Percentiles rank a stretch among this genome's conserved stretches.
Evolutionary conservation across 2,113 vertebrate genomes (phyloP).

Genomic region (Panthera uncia): DNA sequence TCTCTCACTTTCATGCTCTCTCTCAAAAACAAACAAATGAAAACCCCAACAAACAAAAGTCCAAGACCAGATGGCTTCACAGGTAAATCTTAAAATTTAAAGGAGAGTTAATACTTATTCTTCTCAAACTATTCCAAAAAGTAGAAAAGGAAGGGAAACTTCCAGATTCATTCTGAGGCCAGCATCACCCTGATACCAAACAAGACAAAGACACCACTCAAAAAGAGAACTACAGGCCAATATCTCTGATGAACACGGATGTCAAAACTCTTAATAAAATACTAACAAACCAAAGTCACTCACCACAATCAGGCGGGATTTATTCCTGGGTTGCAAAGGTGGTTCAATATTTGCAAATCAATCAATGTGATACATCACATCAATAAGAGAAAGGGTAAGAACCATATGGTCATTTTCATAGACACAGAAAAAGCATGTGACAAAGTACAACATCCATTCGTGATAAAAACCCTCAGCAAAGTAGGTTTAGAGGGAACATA

Average conservation of each 20-base stretch:
- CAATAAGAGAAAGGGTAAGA: background rate
- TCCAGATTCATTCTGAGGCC: background rate
- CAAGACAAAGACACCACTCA: background rate
- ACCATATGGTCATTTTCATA: background rate
- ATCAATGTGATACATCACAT: background rate
- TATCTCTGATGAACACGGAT: background rate
- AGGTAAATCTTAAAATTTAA: background rate
- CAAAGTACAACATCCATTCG: background rate
- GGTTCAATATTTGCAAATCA: background rate
- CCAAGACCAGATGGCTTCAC: background rate
- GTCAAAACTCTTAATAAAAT: background rate
- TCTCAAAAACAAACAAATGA: background rate
- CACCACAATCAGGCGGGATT: background rate
- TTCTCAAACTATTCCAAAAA: background rate
- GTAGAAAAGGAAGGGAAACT: background rate
- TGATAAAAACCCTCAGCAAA: background rate
- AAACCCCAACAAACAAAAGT: background rate
- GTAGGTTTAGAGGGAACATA: background rate
- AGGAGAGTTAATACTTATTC: background rate
- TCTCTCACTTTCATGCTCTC: no score
- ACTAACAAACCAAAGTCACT: background rate
- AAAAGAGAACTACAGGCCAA: background rate
- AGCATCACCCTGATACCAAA: background rate
- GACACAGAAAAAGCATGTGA: background rate
- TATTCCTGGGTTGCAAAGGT: background rate